Conservation (phyloP, 2,113 vertebrate species). For the Alligator mississippiensis region DNA sequence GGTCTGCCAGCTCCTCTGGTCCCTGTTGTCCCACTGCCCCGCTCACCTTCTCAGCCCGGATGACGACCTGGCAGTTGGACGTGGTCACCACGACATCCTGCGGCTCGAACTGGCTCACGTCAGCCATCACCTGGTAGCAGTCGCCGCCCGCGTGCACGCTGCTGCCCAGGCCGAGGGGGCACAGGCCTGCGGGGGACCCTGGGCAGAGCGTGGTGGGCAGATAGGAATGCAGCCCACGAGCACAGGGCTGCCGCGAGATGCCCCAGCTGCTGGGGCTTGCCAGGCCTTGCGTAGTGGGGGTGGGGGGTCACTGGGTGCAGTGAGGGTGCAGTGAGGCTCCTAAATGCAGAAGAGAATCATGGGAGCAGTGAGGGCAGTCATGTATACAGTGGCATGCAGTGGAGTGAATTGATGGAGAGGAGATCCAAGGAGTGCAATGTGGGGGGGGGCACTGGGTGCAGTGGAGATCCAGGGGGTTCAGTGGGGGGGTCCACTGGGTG, state of each 20-base stretch:
- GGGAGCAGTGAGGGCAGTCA: too few relatives aligned
- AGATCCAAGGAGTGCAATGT: background rate
- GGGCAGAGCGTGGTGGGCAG: background rate
- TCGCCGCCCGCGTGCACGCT: slow-evolving; percentile 74
- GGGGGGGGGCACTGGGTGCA: background rate
- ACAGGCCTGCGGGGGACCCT: slow-evolving; percentile 48
- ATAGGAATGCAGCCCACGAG: fast-evolving
- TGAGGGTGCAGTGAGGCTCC: too few relatives aligned
- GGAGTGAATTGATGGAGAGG: too few relatives aligned
- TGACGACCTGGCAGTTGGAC: slow-evolving; percentile 81
- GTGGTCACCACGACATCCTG: slow-evolving; percentile 86
- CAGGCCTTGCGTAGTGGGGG: background rate
- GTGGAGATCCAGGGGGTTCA: fast-evolving
- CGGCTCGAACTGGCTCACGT: slow-evolving; percentile 87
- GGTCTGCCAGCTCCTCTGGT: background rate
- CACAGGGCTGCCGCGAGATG: background rate
- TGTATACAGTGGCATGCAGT: too few relatives aligned
- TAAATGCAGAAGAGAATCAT: too few relatives aligned
- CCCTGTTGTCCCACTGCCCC: background rate
- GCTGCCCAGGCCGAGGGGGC: slow-evolving; percentile 71
- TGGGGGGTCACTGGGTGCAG: too few relatives aligned
- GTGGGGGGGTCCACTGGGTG: too few relatives aligned
- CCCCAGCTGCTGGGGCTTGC: too few relatives aligned
- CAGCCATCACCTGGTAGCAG: slow-evolving; percentile 81
- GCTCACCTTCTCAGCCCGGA: slow-evolving; percentile 87